Conservation (phyloP, 2,113 vertebrate species). For the Toxostoma redivivum region DNA sequence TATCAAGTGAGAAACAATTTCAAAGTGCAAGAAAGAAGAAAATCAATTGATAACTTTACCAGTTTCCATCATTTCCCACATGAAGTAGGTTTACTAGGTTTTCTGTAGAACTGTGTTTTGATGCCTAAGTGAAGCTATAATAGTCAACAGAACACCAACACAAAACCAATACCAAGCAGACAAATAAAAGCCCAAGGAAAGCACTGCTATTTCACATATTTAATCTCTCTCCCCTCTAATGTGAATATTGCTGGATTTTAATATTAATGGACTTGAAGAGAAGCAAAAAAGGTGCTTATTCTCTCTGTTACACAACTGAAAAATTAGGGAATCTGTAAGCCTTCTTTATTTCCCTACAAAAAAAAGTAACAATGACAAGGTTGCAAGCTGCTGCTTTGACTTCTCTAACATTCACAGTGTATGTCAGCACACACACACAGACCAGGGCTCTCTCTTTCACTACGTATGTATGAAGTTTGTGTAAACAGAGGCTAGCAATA, state of each 20-base stretch:
- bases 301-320: not conserved
- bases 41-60: conserved; percentile 19
- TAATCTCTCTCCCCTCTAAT: conserved; percentile 40
- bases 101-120: conserved; percentile 13
- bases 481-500: not conserved
- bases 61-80: conserved; percentile 38
- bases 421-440: not conserved
- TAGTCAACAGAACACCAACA: conserved; percentile 42
- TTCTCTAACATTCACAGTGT: not conserved
- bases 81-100: not conserved
- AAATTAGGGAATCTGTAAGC: not conserved
- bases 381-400: conserved; percentile 8
- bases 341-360: not conserved
- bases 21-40: conserved; percentile 5
- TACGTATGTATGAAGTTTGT: not conserved
- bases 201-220: not conserved
- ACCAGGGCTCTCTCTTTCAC: not conserved
- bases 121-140: conserved; percentile 15
- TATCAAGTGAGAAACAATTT: conserved; percentile 57
- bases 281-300: conserved; percentile 16
- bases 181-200: conserved; percentile 32
- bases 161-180: conserved; percentile 12
- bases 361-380: not conserved
- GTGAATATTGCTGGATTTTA: conserved; percentile 16
- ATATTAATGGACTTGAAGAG: conserved; percentile 9